Percentiles rank a stretch among this genome's conserved stretches.
Conservation (phyloP, 2,797 vertebrate species). For the Sebastes umbrosus region DNA sequence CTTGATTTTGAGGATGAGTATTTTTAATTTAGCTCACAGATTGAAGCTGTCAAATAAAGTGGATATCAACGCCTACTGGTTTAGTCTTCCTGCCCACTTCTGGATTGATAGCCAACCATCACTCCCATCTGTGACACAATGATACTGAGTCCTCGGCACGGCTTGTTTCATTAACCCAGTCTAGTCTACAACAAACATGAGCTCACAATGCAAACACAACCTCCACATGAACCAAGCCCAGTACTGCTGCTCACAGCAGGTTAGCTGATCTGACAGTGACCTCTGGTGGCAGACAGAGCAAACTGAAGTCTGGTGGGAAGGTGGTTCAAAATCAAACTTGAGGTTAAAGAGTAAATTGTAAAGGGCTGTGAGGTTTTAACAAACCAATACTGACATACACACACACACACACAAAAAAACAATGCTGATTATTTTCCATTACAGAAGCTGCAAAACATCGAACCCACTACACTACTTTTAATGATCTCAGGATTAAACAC, state of each 20-base stretch:
- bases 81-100: not conserved
- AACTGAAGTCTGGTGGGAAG: conserved; percentile 8
- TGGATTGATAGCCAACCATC: not conserved
- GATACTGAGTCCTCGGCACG: not conserved
- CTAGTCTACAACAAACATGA: conserved; percentile 30
- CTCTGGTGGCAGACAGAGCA: conserved; percentile 60
- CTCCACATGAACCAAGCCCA: conserved; percentile 48
- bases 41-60: not conserved
- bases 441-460: not conserved
- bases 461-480: not conserved
- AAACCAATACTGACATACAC: not conserved
- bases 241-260: not conserved
- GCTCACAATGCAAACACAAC: conserved; percentile 52
- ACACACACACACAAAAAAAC: not conserved
- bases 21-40: conserved; percentile 4
- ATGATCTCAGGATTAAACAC: not conserved
- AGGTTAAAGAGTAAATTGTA: not conserved
- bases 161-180: conserved; percentile 18
- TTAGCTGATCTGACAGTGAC: conserved; percentile 48
- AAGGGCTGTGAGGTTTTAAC: not conserved
- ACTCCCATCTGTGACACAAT: not conserved
- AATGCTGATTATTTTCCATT: not conserved
- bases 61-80: not conserved
- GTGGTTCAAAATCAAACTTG: not conserved
- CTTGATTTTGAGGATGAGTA: not conserved